Conservation (phyloP, 2,797 vertebrate species). For the Gymnopithys bicolor region DNA sequence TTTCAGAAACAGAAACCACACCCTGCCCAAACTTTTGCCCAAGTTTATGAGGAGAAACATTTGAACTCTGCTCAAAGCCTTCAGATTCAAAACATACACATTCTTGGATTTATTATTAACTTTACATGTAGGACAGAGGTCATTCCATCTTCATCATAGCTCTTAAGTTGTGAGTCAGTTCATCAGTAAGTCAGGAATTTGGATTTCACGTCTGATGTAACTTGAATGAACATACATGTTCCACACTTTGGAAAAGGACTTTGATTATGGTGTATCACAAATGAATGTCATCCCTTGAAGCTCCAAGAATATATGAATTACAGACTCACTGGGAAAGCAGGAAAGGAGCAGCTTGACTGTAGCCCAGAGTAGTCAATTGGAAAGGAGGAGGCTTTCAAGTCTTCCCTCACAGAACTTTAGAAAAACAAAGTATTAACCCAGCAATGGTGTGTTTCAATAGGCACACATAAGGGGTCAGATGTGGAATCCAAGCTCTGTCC, state of each 20-base stretch:
- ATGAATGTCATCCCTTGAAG: neutral
- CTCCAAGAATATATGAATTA: neutral
- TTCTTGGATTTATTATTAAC: neutral
- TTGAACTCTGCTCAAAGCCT: neutral
- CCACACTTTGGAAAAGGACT: neutral
- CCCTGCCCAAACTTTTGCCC: neutral
- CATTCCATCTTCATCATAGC: neutral
- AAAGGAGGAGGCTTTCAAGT: neutral
- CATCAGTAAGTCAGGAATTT: neutral
- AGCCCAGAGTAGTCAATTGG: neutral
- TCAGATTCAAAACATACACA: neutral
- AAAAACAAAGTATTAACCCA: neutral
- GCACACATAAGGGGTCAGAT: neutral
- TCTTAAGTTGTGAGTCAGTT: neutral
- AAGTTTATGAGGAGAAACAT: neutral
- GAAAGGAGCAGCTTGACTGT: neutral
- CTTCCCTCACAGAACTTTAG: neutral
- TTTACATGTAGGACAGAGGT: neutral
- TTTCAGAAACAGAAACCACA: neutral
- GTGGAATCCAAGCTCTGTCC: neutral
- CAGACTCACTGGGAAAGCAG: neutral
- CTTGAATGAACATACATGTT: neutral
- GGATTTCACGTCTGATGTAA: neutral
- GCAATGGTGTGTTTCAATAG: neutral
- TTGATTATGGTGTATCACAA: neutral